A percentile compares a stretch with the other conserved stretches of the same genome.
Conservation (phyloP, 2,113 vertebrate species). For the Hemichromis elongatus region DNA sequence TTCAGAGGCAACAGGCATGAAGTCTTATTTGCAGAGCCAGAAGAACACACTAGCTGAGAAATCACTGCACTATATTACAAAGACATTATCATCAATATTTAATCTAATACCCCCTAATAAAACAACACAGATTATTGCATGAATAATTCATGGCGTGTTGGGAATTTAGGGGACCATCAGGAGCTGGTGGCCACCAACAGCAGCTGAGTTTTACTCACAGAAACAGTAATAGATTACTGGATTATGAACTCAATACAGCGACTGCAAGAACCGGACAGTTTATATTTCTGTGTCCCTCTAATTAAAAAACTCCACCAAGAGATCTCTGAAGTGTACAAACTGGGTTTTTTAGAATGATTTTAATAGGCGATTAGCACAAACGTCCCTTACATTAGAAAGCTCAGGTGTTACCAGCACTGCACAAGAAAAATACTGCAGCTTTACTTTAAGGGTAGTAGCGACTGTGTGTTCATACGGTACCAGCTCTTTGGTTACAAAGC, state of each 20-base stretch:
- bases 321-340: neutral
- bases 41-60: neutral
- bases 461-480: too few species aligned
- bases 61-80: neutral
- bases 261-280: rapidly evolving
- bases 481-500: too few species aligned
- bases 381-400: neutral
- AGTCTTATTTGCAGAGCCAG: neutral
- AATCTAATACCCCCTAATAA: conserved; percentile 14
- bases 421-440: neutral
- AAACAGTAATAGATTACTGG: rapidly evolving
- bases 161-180: neutral
- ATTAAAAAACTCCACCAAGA: neutral
- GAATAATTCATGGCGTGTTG: neutral
- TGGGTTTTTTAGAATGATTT: neutral
- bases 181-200: neutral
- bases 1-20: neutral
- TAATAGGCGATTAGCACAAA: neutral
- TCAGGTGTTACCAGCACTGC: neutral
- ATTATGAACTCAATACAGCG: neutral
- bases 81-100: conserved; percentile 31
- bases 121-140: neutral
- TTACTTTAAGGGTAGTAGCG: neutral
- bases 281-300: neutral
- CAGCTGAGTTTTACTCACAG: neutral